Conservation (phyloP, 2,113 vertebrate genomes). For the Riparia riparia region DNA sequence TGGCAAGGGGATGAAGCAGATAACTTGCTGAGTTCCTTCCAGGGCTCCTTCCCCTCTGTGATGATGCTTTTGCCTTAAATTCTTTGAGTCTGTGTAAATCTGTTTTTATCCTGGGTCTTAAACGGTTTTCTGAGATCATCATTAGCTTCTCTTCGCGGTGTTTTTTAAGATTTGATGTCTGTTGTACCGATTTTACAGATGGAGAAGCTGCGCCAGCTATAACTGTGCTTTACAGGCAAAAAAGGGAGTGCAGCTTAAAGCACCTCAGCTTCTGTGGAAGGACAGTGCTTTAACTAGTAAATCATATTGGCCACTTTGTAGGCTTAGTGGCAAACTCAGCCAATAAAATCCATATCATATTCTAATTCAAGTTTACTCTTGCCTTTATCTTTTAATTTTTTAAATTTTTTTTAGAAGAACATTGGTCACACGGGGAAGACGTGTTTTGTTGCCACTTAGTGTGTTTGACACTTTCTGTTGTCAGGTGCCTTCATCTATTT, state of each 20-base stretch:
- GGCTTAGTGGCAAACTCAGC: neutral
- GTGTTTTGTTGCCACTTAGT: neutral
- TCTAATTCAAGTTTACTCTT: neutral
- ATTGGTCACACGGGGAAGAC: neutral
- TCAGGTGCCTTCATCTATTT: neutral
- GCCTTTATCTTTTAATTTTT: neutral
- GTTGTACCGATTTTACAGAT: neutral
- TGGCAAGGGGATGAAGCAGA: constrained; percentile 20
- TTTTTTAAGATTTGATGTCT: constrained; percentile 8
- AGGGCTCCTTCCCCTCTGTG: neutral
- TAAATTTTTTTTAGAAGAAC: neutral
- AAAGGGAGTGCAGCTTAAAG: neutral
- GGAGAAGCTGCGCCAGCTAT: neutral
- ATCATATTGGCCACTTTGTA: neutral
- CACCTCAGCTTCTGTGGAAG: neutral
- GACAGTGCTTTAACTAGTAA: neutral
- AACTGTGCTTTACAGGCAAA: neutral
- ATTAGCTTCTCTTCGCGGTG: neutral
- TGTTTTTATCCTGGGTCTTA: constrained; percentile 45
- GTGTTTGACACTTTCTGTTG: neutral
- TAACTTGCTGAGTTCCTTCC: constrained; percentile 28
- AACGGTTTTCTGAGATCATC: constrained; percentile 41
- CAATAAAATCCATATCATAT: neutral
- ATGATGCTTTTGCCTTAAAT: constrained; percentile 49
- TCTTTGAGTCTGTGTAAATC: constrained; percentile 35